phyloP scores from a whole-genome alignment of 2,888 invertebrate genomes.

The Yponomeuta plumbellus region DNA sequence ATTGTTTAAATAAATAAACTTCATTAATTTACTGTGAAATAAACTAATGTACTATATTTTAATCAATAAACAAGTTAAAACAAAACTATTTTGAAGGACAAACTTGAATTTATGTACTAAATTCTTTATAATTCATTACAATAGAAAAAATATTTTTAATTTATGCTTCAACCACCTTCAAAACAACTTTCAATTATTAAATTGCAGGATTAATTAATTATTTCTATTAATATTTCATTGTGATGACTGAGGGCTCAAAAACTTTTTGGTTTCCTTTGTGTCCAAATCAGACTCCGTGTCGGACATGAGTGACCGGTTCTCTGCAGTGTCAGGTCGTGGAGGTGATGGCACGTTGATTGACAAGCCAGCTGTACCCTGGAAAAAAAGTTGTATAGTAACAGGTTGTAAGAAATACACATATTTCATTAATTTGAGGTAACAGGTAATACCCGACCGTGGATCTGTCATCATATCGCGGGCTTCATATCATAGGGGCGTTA shows the following conservation, averaged over 20 bases:
- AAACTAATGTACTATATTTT: too few relatives aligned
- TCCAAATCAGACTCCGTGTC: conserved; percentile 49
- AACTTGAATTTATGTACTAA: too few relatives aligned
- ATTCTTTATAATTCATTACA: not conserved
- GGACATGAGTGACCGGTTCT: conserved; percentile 38
- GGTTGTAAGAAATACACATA: not conserved
- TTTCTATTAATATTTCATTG: too few relatives aligned
- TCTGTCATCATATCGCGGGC: too few relatives aligned
- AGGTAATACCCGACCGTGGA: too few relatives aligned
- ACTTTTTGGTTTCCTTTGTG: not conserved
- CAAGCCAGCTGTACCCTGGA: conserved; percentile 43
- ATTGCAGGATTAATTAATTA: not conserved
- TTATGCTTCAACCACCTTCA: not conserved
- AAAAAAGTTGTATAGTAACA: conserved; percentile 18
- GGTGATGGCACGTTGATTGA: conserved; percentile 33
- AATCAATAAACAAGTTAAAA: too few relatives aligned
- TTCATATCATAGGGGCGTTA: too few relatives aligned
- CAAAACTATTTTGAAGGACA: too few relatives aligned
- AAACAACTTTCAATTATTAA: not conserved
- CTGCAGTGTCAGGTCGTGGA: conserved; percentile 34
- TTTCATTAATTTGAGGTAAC: too few relatives aligned
- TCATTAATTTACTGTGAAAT: too few relatives aligned
- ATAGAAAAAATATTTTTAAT: not conserved
- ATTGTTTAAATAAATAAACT: too few relatives aligned
- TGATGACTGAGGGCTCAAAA: not conserved